A percentile compares a stretch with the other conserved stretches of the same genome.
phyloP scores from a whole-genome alignment of 35 echinoderm and acorn worm species.

The Chiridota heheva region DNA sequence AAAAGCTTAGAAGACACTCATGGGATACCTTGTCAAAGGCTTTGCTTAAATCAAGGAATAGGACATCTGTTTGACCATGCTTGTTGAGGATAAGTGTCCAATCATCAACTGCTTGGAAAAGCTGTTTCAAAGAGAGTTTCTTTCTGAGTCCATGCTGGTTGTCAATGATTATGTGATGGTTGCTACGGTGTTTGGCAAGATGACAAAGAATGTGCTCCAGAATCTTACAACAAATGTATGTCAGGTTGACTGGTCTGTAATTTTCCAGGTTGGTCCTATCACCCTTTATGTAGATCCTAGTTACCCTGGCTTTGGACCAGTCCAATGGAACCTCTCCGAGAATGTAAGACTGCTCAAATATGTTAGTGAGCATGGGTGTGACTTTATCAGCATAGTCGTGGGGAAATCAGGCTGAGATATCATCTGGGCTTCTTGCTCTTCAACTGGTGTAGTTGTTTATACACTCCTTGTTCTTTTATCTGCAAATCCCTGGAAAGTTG shows the following conservation, averaged over 20 bases:
- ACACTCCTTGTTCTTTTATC: conserved; percentile 8
- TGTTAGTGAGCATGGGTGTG: conserved; percentile 2
- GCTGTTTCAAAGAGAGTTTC: conserved; percentile 40
- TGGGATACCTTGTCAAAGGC: too few species aligned
- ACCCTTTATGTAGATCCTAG: conserved; percentile 36
- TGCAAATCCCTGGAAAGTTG: neutral
- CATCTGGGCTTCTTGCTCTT: conserved; percentile 39
- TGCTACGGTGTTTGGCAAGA: conserved; percentile 21
- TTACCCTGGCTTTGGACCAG: conserved; percentile 38
- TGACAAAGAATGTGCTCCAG: conserved; percentile 42
- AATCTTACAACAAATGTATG: conserved; percentile 46
- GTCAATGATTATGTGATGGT: conserved; percentile 25
- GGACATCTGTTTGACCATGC: too few species aligned
- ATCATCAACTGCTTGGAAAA: conserved; percentile 23
- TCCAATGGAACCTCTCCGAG: conserved; percentile 18
- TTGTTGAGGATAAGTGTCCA: too few species aligned
- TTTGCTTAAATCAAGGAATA: too few species aligned
- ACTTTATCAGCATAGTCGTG: conserved; percentile 14
- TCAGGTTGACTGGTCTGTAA: conserved; percentile 47
- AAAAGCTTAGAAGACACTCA: too few species aligned
- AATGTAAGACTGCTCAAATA: conserved; percentile 35
- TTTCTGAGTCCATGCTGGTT: conserved; percentile 50
- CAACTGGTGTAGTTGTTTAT: conserved; percentile 10
- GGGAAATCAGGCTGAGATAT: conserved; percentile 17
- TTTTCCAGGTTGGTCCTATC: conserved; percentile 40